These are phyloP conservation scores for Nemotelus nigrinus DNA, from an alignment of 2,888 invertebrate genomes.

Conservation along the genomic window DNA sequence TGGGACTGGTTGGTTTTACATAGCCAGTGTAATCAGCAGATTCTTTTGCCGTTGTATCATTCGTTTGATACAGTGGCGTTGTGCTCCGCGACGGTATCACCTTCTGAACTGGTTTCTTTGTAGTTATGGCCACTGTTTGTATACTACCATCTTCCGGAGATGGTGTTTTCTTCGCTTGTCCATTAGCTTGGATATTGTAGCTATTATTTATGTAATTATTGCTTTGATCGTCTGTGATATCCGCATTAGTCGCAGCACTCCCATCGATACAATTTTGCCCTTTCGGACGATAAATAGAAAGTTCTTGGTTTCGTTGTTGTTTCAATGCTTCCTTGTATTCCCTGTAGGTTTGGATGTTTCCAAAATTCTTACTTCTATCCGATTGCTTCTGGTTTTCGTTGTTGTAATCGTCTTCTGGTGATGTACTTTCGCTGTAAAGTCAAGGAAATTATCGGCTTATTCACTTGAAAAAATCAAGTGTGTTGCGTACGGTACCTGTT, in stretches of 20 bases:
- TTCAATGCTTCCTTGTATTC: conserved; percentile 91
- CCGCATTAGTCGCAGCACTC: conserved; percentile 1
- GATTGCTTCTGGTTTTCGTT: conserved; percentile 46
- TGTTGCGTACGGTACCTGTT: conserved; percentile 33
- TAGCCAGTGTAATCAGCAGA: conserved; percentile 64
- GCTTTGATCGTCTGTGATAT: conserved; percentile 53
- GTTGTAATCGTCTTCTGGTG: conserved; percentile 42
- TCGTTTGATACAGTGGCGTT: conserved; percentile 30
- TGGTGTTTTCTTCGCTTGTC: conserved; percentile 55
- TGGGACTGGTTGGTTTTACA: conserved; percentile 65
- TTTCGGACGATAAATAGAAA: conserved; percentile 72
- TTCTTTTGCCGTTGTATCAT: conserved; percentile 22
- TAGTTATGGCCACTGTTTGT: conserved; percentile 14
- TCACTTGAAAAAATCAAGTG: neutral
- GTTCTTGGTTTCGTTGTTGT: conserved; percentile 84
- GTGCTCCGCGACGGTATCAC: conserved; percentile 80
- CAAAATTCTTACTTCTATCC: conserved; percentile 59
- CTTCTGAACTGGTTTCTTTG: conserved; percentile 77
- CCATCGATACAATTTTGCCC: conserved; percentile 51
- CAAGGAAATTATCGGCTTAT: neutral
- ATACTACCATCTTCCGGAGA: conserved; percentile 20
- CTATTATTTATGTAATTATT: conserved; percentile 45
- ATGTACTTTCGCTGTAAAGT: conserved; percentile 38
- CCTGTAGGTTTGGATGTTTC: conserved; percentile 62
- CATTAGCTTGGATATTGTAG: conserved; percentile 52